A percentile compares a stretch with the other conserved stretches of the same genome.
These are phyloP conservation scores for Rhabdornis inornatus DNA, from an alignment of 2,113 vertebrate genomes.

Conservation along the genomic window DNA sequence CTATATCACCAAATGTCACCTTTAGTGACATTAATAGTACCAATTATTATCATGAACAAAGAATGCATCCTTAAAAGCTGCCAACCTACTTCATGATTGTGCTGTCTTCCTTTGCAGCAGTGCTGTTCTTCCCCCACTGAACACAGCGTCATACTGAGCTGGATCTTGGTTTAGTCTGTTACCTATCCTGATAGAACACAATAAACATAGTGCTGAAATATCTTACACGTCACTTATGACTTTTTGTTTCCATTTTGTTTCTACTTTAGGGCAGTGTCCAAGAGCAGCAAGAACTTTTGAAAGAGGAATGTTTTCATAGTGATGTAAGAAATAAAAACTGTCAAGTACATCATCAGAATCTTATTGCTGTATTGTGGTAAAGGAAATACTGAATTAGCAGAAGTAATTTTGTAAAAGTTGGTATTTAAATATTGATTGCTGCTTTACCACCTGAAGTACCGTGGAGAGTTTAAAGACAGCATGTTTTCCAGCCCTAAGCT, in stretches of 20 bases:
- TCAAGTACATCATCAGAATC: not conserved
- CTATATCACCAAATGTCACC: not conserved
- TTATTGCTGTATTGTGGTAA: not conserved
- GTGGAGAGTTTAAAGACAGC: not conserved
- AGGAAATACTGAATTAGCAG: not conserved
- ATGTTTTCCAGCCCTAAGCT: not conserved
- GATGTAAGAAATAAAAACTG: not conserved
- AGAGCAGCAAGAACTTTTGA: not conserved
- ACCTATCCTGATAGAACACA: not conserved
- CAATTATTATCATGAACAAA: not conserved
- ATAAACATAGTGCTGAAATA: not conserved
- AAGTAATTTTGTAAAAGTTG: not conserved
- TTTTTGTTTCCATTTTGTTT: not conserved
- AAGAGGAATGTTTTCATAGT: not conserved
- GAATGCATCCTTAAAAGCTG: not conserved
- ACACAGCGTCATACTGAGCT: not conserved
- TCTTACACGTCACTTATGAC: not conserved
- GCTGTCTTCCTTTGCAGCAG: not conserved
- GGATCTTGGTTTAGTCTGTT: not conserved
- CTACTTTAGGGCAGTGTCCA: not conserved
- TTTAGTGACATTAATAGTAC: not conserved
- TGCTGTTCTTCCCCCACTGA: not conserved
- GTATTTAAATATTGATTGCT: not conserved
- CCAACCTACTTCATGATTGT: not conserved
- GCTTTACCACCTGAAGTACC: not conserved